phyloP scores from a whole-genome alignment of 2,797 vertebrate genomes.

The Pteropus rufus region DNA sequence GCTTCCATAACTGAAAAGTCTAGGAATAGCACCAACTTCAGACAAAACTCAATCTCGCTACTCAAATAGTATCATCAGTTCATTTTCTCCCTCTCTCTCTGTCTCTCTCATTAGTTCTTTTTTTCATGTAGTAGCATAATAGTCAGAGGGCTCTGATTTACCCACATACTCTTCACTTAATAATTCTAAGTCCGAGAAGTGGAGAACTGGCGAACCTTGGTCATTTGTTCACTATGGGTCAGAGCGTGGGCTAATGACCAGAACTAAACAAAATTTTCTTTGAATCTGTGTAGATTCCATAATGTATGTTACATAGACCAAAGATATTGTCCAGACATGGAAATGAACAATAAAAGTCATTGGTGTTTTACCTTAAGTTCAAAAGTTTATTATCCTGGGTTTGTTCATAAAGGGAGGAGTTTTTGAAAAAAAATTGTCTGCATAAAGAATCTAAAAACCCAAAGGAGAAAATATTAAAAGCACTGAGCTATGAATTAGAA shows the following conservation, averaged over 20 bases:
- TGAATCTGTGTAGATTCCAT: background rate
- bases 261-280: background rate
- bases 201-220: background rate
- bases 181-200: background rate
- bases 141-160: background rate
- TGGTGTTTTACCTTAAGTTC: background rate
- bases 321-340: background rate
- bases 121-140: background rate
- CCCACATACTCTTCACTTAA: background rate
- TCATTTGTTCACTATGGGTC: background rate
- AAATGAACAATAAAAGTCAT: background rate
- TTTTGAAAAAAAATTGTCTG: background rate
- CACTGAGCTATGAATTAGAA: background rate
- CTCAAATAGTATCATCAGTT: background rate
- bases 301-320: background rate
- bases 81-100: background rate
- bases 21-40: background rate
- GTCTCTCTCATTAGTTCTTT: background rate
- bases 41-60: background rate
- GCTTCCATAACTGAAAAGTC: background rate
- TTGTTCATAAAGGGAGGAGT: background rate
- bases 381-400: background rate
- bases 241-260: background rate
- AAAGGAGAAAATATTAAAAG: background rate
- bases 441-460: background rate